Base-by-base conservation (phyloP, 2,888 invertebrate genomes). In the Brachyptera putata region DNA sequence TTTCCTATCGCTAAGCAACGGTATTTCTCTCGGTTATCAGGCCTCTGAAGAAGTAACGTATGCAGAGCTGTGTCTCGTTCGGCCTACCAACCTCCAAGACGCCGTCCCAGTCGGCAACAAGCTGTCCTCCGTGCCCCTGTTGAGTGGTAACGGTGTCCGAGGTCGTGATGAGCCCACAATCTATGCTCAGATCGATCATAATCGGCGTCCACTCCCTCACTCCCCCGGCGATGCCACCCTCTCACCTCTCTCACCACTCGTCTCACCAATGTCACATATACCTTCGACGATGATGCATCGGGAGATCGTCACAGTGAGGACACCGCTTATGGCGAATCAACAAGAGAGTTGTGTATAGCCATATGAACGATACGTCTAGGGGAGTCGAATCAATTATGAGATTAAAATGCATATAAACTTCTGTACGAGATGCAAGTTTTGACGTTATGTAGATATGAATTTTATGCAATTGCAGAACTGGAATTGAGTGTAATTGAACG, bases 181-280 rank as follows among this genome's bases (percentile, higher is more conserved):
- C 71, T 86, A 87, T 74, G 86, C 87, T 62, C 85, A 86, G 76
- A 86, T 87, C 74, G 86, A 86, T 74, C 86, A 86, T 71, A 80
- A 78, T 68, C 80, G 82, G 66, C 76, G 80, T 67, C 75, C 76
- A 43, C 74, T 76, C 14, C 74, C 75, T 41, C 62, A 14, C 60
- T 60, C 41, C 41, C 57, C 46, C 39, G 53, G 41, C 18, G 57
- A 73, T 74, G 43, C 70, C 75, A 75, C 85, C 85, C 71, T 81
- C 78, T 68, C 80, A 81, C 66, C 76, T 79, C 67, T 75, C 75
- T 53, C 74, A 76, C 25, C 73, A 74, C 48, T 69, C 75, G 56
- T 48, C 41, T 48, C 46, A 22, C 57, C 57, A 9, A 57, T 57
- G 57, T 18, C 57, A 9, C 43, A 25, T 13, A 18, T 53, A 21